These are phyloP conservation scores for Aphaenogaster floridana DNA, from an alignment of 1,140 invertebrate species.

Conservation along the genomic window DNA sequence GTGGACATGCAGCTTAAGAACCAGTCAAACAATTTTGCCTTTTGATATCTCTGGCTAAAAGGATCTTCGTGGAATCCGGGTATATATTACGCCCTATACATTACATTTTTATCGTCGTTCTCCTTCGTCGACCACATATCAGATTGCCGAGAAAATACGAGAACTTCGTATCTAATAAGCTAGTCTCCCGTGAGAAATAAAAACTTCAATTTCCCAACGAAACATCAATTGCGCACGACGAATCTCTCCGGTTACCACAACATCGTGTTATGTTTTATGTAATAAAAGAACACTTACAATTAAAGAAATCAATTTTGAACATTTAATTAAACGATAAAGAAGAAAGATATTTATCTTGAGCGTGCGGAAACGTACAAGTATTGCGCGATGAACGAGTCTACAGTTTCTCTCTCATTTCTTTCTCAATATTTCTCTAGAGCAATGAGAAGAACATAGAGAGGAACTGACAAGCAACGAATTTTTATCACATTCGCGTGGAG, in stretches of 20 bases:
- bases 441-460: not conserved
- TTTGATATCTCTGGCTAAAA: not conserved
- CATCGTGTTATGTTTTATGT: not conserved
- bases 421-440: not conserved
- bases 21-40: not conserved
- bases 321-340: conserved; percentile 32
- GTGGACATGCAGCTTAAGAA: not conserved
- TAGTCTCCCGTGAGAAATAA: not conserved
- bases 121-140: conserved; percentile 15
- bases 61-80: not conserved
- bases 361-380: not conserved
- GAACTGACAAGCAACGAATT: not conserved
- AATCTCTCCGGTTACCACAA: conserved; percentile 4
- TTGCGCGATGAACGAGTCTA: not conserved
- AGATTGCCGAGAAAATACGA: conserved; percentile 31
- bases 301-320: conserved; percentile 37
- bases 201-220: conserved; percentile 13
- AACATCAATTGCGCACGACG: not conserved
- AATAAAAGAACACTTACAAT: not conserved
- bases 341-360: not conserved
- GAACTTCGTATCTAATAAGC: conserved; percentile 3
- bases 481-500: not conserved
- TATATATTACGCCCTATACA: not conserved
- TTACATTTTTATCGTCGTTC: not conserved
- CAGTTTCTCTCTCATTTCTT: not conserved